These are phyloP conservation scores for Eidolon helvum DNA, from an alignment of 2,113 vertebrate genomes.

Conservation along the genomic window DNA sequence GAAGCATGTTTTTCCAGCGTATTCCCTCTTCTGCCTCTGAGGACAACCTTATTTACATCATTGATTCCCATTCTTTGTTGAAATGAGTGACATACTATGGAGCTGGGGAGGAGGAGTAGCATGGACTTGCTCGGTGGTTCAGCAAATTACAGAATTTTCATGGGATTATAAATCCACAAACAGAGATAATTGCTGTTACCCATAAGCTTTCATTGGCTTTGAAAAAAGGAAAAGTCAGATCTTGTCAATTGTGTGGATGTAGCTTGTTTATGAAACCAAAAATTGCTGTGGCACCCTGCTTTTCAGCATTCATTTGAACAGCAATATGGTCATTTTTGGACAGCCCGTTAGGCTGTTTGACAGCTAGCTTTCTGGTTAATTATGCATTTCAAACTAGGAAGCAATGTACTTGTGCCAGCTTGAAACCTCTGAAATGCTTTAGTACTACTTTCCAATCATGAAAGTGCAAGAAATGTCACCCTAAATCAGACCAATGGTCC, in stretches of 20 bases:
- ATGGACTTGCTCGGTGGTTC: background rate
- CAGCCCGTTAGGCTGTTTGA: background rate
- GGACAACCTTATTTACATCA: constrained; percentile 7
- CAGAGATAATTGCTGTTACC: constrained; percentile 22
- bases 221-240: background rate
- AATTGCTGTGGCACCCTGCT: background rate
- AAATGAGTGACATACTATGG: background rate
- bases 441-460: background rate
- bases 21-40: background rate
- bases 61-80: background rate
- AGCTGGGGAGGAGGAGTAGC: background rate
- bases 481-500: background rate
- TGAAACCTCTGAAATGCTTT: background rate
- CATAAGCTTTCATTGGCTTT: background rate
- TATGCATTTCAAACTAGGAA: constrained; percentile 44
- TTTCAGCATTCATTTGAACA: constrained; percentile 4
- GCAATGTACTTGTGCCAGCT: background rate
- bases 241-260: background rate
- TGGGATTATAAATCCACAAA: constrained; percentile 37
- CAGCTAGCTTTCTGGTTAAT: constrained; percentile 34
- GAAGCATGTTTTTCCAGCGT: background rate
- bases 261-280: constrained; percentile 31
- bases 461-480: background rate
- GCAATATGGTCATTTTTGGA: background rate
- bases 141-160: constrained; percentile 45